Base-by-base conservation (phyloP, 2,888 invertebrate genomes). In the Congeria kusceri region DNA sequence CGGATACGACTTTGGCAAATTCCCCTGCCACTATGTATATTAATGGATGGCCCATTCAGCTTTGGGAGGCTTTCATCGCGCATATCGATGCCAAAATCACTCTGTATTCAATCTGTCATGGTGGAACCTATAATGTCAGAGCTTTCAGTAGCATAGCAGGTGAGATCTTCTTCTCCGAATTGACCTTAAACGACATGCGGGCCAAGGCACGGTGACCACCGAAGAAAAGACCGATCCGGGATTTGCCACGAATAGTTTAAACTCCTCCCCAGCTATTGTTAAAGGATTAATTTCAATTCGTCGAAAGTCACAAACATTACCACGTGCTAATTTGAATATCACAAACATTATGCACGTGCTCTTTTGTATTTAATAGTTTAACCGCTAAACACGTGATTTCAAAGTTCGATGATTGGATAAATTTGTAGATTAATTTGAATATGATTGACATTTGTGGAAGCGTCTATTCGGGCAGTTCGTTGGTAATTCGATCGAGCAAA, bases 111-210 rank as follows among this genome's bases (percentile, higher is more conserved):
- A 11, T 66, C 5, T 58, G 49, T 39, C 59, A 65, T 28, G 49
- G 46, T 11, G 59, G 73, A 5, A 47, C 29, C 1, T 56, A 63
- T 20, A 77, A 77, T 53, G 63, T 72, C 9, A 15, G 77, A 25
- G 72, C 71, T 23, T 77, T 77, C 39, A 68, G 64, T 29, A 72
- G 71, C 56, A 28, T 77, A 57, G 67, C 71, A 4, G 71, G 77
- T 9, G 66, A 77, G 47, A 77, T 71, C 0, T 77, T 72, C 29
- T 79, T 83, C 49, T 68, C 73, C 3, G 73, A 83, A 39, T 23
- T 83, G 27, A 73, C 83, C 15, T 49, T 76, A 13, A 61, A 79
- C 28, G 77, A 83, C 29, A 83, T 61, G 27, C 32, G 70, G 47
- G 76, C 15, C 76, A 76, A 15, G 73, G 78, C n/a, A 74, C 76